Conservation (phyloP, 2,797 vertebrate species). For the Sylvilagus floridanus region DNA sequence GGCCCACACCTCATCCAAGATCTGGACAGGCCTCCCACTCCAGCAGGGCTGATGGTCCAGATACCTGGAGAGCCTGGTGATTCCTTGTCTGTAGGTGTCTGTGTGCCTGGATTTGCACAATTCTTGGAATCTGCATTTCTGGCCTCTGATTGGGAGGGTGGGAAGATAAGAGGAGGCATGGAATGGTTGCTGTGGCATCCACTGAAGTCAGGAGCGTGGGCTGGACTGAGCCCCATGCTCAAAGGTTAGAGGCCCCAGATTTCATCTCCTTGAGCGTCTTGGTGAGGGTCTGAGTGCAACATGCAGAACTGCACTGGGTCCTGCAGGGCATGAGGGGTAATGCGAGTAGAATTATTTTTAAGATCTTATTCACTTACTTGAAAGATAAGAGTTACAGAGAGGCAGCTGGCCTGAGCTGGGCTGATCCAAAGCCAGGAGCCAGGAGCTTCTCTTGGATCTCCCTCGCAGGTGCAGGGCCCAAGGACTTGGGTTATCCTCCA, state of each 20-base stretch:
- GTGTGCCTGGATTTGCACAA: background rate
- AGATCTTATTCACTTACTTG: no score
- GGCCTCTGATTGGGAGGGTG: background rate
- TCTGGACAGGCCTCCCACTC: background rate
- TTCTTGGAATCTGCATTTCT: background rate
- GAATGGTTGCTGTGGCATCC: background rate
- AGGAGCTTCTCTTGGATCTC: no score
- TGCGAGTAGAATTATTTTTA: no score
- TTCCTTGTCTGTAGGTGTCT: background rate
- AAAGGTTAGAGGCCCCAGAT: background rate
- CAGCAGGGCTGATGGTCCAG: background rate
- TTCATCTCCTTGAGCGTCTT: background rate
- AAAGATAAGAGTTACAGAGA: no score
- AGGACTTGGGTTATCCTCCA: no score
- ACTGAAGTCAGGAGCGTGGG: background rate
- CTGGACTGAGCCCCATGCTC: background rate
- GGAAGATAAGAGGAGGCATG: background rate
- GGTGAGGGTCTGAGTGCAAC: background rate
- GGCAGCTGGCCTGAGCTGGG: no score
- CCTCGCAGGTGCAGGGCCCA: no score
- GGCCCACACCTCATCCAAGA: background rate
- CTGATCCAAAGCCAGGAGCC: no score
- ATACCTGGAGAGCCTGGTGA: background rate
- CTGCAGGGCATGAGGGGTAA: background rate
- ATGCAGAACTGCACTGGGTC: background rate